phyloP scores from a whole-genome alignment of 2,888 invertebrate genomes.

The Drosophila monieri region DNA sequence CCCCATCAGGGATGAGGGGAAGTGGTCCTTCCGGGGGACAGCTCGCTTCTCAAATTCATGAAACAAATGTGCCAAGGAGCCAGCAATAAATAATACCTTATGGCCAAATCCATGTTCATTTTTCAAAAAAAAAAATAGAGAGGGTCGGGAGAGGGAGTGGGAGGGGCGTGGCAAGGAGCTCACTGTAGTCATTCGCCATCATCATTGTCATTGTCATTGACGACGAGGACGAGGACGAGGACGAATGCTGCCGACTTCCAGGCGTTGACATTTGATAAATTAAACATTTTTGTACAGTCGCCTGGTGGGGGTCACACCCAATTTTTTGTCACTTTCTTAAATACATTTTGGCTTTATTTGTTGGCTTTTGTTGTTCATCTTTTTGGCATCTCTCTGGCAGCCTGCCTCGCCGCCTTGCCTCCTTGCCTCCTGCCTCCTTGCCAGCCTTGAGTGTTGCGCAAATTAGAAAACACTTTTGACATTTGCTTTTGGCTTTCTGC shows the following conservation, averaged over 20 bases:
- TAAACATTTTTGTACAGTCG: slow-evolving; percentile 72
- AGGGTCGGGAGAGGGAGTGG: slow-evolving; percentile 48
- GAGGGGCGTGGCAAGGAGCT: slow-evolving; percentile 9
- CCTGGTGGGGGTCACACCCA: slow-evolving; percentile 1
- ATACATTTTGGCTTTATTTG: slow-evolving; percentile 68
- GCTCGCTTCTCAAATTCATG: slow-evolving; percentile 70
- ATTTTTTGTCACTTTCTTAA: slow-evolving; percentile 71
- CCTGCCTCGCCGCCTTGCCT: neutral
- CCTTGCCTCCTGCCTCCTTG: neutral
- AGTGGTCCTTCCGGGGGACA: too few relatives aligned
- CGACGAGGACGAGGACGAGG: slow-evolving; percentile 79
- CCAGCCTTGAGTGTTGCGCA: slow-evolving; percentile 60
- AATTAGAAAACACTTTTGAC: slow-evolving; percentile 76
- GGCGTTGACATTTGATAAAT: slow-evolving; percentile 79
- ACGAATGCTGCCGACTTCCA: slow-evolving; percentile 78
- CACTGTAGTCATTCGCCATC: slow-evolving; percentile 22
- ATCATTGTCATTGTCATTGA: slow-evolving; percentile 78
- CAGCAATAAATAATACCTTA: slow-evolving; percentile 70
- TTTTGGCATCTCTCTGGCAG: neutral
- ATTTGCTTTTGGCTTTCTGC: slow-evolving; percentile 56
- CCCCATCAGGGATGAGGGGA: too few relatives aligned
- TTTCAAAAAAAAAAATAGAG: slow-evolving; percentile 71
- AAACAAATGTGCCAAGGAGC: slow-evolving; percentile 60
- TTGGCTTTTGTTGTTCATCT: slow-evolving; percentile 45
- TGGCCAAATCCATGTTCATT: slow-evolving; percentile 70